Percentiles rank a stretch among this genome's conserved stretches.
Evolutionary conservation across 2,797 vertebrate genomes (phyloP).

Genomic region (Lepus townsendii): DNA sequence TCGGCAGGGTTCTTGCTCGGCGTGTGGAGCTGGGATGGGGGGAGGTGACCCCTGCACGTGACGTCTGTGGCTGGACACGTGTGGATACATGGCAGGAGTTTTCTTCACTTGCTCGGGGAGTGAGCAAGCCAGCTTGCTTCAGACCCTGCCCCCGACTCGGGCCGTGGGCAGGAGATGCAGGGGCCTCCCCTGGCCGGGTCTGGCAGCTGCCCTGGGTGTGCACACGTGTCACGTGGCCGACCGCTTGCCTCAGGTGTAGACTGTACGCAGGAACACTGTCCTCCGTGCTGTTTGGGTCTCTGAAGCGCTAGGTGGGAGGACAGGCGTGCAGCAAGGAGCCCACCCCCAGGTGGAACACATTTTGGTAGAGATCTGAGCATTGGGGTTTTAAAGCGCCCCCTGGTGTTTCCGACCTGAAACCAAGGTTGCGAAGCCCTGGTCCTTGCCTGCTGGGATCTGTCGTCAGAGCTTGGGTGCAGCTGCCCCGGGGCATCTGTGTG

Average conservation of each 20-base stretch:
- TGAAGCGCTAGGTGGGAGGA: not conserved
- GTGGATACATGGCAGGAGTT: not conserved
- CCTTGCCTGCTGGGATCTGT: accelerated
- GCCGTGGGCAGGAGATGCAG: too few relatives aligned
- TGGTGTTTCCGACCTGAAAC: accelerated
- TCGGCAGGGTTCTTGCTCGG: not conserved
- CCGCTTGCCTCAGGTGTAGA: accelerated
- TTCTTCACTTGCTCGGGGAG: not conserved
- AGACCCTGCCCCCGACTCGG: too few relatives aligned
- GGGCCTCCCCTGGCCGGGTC: accelerated
- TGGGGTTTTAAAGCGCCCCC: not conserved
- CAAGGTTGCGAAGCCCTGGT: too few relatives aligned
- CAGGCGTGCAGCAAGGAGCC: not conserved
- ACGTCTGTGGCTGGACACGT: accelerated
- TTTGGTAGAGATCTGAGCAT: not conserved
- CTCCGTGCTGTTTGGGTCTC: not conserved
- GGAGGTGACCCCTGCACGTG: not conserved
- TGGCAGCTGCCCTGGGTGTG: accelerated
- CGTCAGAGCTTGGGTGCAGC: not conserved
- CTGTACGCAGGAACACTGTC: too few relatives aligned
- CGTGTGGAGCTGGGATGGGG: accelerated
- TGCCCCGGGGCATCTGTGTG: too few relatives aligned
- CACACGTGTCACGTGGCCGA: accelerated
- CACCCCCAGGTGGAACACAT: accelerated
- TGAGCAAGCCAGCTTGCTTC: accelerated